Conservation (phyloP, 2,797 vertebrate species). For the Peromyscus nudipes region DNA sequence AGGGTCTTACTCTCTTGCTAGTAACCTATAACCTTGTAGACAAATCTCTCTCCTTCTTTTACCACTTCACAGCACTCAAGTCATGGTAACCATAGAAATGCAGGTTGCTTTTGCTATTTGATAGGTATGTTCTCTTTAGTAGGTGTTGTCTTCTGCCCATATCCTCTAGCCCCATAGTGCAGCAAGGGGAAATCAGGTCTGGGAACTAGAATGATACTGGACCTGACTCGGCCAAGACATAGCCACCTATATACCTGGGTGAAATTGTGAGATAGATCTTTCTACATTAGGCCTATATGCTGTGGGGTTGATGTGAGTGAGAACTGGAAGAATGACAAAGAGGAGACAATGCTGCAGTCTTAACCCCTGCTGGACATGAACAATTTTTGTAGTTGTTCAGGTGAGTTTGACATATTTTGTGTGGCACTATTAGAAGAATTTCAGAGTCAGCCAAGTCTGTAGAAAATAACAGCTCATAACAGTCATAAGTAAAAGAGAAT, state of each 20-base stretch:
- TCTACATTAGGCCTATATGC: neutral
- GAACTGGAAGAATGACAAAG: conserved; percentile 5
- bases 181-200: neutral
- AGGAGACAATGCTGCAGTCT: neutral
- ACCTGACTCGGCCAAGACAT: neutral
- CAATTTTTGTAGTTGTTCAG: conserved; percentile 17
- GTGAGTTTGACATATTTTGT: neutral
- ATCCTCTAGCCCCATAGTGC: neutral
- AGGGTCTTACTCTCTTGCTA: conserved; percentile 12
- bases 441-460: conserved; percentile 33
- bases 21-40: conserved; percentile 44
- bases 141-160: neutral
- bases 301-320: neutral
- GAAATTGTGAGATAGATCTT: neutral
- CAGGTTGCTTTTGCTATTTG: neutral
- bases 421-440: conserved; percentile 28
- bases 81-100: conserved; percentile 2
- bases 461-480: conserved; percentile 34
- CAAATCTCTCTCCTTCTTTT: neutral
- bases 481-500: conserved; percentile 53
- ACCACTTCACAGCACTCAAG: neutral
- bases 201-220: neutral
- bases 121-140: neutral
- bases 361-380: neutral
- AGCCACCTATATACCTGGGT: neutral